A percentile compares a stretch with the other conserved stretches of the same genome.
These are phyloP conservation scores for Lethenteron reissneri DNA, from an alignment of 2,113 vertebrate genomes.

Conservation along the genomic window DNA sequence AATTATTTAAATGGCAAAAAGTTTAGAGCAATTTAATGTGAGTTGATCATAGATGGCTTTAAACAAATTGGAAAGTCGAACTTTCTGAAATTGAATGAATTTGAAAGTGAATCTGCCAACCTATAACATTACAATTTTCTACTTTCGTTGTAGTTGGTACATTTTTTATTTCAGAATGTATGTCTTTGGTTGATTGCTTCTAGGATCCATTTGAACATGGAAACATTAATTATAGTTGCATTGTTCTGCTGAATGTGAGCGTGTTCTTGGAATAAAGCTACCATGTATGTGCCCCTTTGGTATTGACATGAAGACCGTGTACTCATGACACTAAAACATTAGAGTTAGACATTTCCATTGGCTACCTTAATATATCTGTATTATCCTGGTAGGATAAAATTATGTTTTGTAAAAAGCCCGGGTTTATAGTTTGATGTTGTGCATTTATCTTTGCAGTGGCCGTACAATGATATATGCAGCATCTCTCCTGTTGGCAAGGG, in stretches of 20 bases:
- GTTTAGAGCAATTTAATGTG: neutral
- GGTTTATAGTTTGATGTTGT: neutral
- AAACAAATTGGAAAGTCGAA: neutral
- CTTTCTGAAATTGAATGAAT: neutral
- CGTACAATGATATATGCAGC: constrained; percentile 91
- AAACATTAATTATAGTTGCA: neutral
- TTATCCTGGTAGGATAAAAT: constrained; percentile 6
- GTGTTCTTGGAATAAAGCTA: neutral
- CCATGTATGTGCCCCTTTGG: neutral
- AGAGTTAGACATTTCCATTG: neutral
- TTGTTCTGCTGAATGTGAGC: neutral
- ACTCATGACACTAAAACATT: neutral
- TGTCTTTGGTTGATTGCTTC: neutral
- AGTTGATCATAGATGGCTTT: neutral
- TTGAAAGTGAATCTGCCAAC: neutral
- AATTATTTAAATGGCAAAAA: neutral
- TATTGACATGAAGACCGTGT: neutral
- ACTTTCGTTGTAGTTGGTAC: neutral
- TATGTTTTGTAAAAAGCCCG: constrained; percentile 12
- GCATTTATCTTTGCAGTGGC: constrained; percentile 39
- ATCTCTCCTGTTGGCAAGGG: constrained; percentile 82
- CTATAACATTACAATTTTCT: neutral
- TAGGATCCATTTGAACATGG: neutral
- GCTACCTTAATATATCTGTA: neutral
- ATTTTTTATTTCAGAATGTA: neutral